Percentiles rank a stretch among this genome's conserved stretches.
phyloP scores from a whole-genome alignment of 2,888 invertebrate species.

The Sipha maydis region DNA sequence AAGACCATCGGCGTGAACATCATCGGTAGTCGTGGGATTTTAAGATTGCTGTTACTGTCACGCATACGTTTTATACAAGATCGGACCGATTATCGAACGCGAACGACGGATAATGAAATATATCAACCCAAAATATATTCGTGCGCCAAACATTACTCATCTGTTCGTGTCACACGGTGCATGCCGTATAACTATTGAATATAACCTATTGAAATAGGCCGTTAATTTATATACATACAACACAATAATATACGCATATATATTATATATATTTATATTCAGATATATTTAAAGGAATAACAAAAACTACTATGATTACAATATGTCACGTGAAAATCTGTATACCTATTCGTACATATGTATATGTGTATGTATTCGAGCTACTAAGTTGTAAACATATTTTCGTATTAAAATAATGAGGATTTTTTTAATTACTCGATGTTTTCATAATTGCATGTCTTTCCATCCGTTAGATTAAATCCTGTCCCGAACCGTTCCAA shows the following conservation, averaged over 20 bases:
- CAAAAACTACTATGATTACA: not conserved
- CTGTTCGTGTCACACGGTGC: not conserved
- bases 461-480: too few species aligned
- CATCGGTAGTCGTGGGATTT: too few species aligned
- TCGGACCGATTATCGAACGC: not conserved
- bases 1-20: not conserved
- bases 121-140: too few species aligned
- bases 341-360: not conserved
- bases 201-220: not conserved
- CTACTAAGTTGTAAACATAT: constrained; percentile 34
- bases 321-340: constrained; percentile 4
- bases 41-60: too few species aligned
- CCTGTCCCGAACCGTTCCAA: too few species aligned
- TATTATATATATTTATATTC: constrained; percentile 8
- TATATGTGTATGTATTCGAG: not conserved
- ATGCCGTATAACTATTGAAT: not conserved
- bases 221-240: not conserved
- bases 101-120: not conserved
- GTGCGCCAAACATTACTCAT: too few species aligned
- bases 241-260: not conserved
- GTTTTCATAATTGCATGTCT: too few species aligned
- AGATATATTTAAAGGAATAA: not conserved
- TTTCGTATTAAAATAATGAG: constrained; percentile 44
- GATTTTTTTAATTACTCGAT: constrained; percentile 3
- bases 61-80: too few species aligned